A percentile compares a stretch with the other conserved stretches of the same genome.
Conservation (phyloP, 2,797 vertebrate genomes). For the Hoplostethus mediterraneus region DNA sequence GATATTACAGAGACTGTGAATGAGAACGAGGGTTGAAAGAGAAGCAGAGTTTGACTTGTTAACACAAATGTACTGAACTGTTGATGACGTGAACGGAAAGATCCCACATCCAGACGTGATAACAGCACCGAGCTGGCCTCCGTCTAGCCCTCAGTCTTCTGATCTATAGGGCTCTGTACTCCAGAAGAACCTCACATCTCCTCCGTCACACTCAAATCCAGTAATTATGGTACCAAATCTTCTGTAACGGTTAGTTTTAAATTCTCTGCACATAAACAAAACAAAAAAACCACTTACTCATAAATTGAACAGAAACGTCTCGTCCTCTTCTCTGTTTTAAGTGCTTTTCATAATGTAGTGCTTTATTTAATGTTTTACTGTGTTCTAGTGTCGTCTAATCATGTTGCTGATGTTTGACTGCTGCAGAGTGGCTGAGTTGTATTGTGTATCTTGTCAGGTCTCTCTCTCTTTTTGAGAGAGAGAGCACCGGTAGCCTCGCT, state of each 20-base stretch:
- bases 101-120: neutral
- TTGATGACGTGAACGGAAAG: neutral
- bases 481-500: too few species aligned
- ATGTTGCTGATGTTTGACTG: neutral
- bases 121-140: neutral
- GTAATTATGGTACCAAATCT: constrained; percentile 11
- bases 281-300: neutral
- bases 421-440: constrained; percentile 11
- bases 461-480: neutral
- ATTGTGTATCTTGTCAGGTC: constrained; percentile 11
- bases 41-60: constrained; percentile 2
- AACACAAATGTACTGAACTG: neutral
- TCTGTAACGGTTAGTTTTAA: neutral
- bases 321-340: too few species aligned
- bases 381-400: too few species aligned
- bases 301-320: neutral
- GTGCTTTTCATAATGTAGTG: too few species aligned
- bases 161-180: neutral
- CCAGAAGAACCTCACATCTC: constrained; percentile 14
- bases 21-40: neutral
- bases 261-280: constrained; percentile 2
- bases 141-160: constrained; percentile 1
- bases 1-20: neutral
- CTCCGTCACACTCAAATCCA: constrained; percentile 9
- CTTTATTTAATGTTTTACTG: too few species aligned